Conservation (phyloP, 37 sponge, comb jelly and placozoan species). For the Agelas oroides region DNA sequence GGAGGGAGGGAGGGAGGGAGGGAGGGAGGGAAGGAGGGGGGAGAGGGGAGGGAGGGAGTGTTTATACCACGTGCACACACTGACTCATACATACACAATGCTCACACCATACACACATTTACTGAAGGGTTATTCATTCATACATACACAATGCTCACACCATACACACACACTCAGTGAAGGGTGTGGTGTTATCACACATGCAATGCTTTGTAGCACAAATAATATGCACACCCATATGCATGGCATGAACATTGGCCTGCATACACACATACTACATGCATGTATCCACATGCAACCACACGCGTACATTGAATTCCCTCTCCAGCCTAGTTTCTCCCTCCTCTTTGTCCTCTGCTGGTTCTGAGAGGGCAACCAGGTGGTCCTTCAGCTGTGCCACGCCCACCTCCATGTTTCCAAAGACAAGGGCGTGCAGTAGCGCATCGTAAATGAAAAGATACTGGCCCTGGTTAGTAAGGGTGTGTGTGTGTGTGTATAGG, state of each 20-base stretch:
- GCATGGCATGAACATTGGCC: too few species aligned
- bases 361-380: neutral
- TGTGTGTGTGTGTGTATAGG: too few species aligned
- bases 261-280: too few species aligned
- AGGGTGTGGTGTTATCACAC: too few species aligned
- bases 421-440: conserved; percentile 10
- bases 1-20: neutral
- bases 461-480: conserved; percentile 24
- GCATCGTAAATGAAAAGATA: conserved; percentile 64
- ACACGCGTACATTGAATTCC: conserved; percentile 11
- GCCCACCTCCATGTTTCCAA: conserved; percentile 33
- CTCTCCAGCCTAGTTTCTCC: neutral
- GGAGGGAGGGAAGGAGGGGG: conserved; percentile 16
- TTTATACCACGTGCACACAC: too few species aligned
- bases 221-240: too few species aligned
- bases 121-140: too few species aligned
- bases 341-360: neutral
- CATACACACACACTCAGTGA: too few species aligned
- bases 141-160: too few species aligned
- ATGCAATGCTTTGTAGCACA: neutral
- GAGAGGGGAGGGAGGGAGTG: conserved; percentile 8
- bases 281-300: neutral
- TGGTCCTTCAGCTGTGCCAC: neutral
- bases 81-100: too few species aligned
- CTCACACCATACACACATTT: too few species aligned